These are phyloP conservation scores for Miichthys miiuy DNA, from an alignment of 2,797 vertebrate genomes.

Conservation along the genomic window DNA sequence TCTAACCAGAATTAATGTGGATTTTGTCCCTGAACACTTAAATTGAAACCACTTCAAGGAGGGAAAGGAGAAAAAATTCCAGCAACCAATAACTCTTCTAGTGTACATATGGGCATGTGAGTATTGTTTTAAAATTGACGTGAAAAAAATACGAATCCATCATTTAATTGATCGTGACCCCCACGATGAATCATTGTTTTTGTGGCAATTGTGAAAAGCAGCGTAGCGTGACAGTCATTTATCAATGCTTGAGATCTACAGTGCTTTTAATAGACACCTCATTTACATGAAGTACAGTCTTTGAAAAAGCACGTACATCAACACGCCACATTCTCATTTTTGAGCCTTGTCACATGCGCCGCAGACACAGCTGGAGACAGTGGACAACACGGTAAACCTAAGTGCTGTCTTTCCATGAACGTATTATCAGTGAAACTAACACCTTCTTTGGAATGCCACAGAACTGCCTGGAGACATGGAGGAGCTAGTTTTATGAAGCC, in stretches of 20 bases:
- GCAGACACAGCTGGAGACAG: conserved; percentile 58
- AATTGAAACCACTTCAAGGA: not conserved
- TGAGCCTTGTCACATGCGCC: conserved; percentile 42
- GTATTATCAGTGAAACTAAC: conserved; percentile 80
- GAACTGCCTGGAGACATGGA: conserved; percentile 79
- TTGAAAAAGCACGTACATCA: conserved; percentile 11
- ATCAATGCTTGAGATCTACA: conserved; percentile 27
- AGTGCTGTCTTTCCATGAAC: conserved; percentile 67
- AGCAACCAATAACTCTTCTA: conserved; percentile 20
- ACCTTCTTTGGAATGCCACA: conserved; percentile 79
- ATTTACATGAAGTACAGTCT: conserved; percentile 44
- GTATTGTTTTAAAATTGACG: not conserved
- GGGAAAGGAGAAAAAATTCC: conserved; percentile 11
- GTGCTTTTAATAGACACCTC: conserved; percentile 35
- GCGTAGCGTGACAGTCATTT: conserved; percentile 30
- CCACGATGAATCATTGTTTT: conserved; percentile 13
- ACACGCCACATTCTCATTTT: conserved; percentile 16
- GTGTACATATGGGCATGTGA: not conserved
- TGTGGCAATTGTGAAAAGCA: conserved; percentile 8
- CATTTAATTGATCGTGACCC: conserved; percentile 28
- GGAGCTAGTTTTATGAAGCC: conserved; percentile 80
- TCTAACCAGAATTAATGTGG: not conserved
- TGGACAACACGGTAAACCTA: conserved; percentile 55
- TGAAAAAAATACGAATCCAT: conserved; percentile 3
- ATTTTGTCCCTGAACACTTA: not conserved